Conservation (phyloP, 2,797 vertebrate genomes). For the Neoniphon sammara region DNA sequence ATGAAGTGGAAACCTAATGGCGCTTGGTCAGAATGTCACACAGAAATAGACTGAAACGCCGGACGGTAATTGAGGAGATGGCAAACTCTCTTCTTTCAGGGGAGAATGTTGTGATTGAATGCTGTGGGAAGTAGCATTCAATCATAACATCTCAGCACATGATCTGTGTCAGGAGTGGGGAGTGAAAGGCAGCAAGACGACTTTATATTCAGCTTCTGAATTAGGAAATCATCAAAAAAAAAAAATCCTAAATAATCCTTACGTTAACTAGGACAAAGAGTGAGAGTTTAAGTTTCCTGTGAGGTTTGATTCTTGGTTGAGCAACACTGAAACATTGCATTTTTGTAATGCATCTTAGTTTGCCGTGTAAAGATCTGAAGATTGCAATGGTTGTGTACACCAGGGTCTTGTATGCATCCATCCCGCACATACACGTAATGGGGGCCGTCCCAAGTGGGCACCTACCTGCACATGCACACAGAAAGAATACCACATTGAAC, state of each 20-base stretch:
- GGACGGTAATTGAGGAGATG: constrained; percentile 52
- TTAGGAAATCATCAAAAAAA: neutral
- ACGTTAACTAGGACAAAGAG: no score
- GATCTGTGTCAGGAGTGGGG: neutral
- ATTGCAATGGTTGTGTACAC: neutral
- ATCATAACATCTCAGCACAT: neutral
- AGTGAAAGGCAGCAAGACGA: constrained; percentile 1
- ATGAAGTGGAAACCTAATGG: constrained; percentile 35
- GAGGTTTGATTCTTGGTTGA: no score
- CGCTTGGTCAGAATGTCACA: constrained; percentile 43
- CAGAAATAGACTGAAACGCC: constrained; percentile 49
- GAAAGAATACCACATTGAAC: neutral
- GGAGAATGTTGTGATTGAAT: constrained; percentile 32
- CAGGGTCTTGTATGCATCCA: neutral
- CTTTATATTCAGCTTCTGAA: neutral
- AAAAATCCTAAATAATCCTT: no score
- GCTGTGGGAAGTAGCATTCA: constrained; percentile 31
- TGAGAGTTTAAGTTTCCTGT: no score
- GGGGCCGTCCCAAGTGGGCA: neutral
- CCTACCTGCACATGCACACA: neutral
- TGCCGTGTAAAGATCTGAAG: neutral
- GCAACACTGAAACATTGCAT: no score
- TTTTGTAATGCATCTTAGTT: no score
- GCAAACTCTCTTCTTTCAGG: constrained; percentile 8
- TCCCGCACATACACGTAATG: neutral